Percentiles rank a stretch among this genome's conserved stretches.
Conservation (phyloP, 2,888 invertebrate species). For the Zeuzera pyrina region DNA sequence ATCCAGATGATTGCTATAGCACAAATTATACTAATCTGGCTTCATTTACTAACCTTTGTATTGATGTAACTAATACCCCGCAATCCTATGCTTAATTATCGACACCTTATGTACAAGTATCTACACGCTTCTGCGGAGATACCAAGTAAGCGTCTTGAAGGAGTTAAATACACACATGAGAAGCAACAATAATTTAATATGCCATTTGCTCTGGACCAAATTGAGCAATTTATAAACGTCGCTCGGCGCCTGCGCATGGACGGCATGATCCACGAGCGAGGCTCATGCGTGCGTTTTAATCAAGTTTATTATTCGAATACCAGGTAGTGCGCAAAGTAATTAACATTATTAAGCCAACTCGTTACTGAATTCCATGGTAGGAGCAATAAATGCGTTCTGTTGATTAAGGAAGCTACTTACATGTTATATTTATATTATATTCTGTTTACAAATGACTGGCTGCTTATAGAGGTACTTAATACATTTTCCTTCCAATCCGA, state of each 20-base stretch:
- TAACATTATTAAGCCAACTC: slow-evolving; percentile 24
- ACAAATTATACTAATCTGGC: too few species aligned
- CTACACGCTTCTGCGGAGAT: slow-evolving; percentile 31
- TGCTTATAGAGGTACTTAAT: too few species aligned
- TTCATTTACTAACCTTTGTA: too few species aligned
- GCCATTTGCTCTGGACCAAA: slow-evolving; percentile 51
- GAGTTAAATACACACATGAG: slow-evolving; percentile 36
- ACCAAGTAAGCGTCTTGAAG: slow-evolving; percentile 42
- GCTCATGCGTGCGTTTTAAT: slow-evolving; percentile 29
- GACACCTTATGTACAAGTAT: too few species aligned
- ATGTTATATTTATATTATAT: too few species aligned
- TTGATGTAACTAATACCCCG: too few species aligned
- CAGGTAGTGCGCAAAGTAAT: slow-evolving; percentile 32
- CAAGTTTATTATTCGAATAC: slow-evolving; percentile 26
- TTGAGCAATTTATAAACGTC: slow-evolving; percentile 65
- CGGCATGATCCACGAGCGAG: slow-evolving; percentile 14
- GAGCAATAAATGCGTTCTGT: too few species aligned
- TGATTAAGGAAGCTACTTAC: too few species aligned
- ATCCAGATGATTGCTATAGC: too few species aligned
- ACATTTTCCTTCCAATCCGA: too few species aligned
- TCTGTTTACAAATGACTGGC: too few species aligned
- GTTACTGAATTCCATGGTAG: slow-evolving; percentile 13
- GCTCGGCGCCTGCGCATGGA: slow-evolving; percentile 22
- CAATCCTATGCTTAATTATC: too few species aligned
- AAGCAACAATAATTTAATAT: slow-evolving; percentile 57